Percentiles rank a stretch among this genome's conserved stretches.
Evolutionary conservation across 92 coral and sea anemone species (phyloP).

Genomic region (Chrysogorgia sp.): DNA sequence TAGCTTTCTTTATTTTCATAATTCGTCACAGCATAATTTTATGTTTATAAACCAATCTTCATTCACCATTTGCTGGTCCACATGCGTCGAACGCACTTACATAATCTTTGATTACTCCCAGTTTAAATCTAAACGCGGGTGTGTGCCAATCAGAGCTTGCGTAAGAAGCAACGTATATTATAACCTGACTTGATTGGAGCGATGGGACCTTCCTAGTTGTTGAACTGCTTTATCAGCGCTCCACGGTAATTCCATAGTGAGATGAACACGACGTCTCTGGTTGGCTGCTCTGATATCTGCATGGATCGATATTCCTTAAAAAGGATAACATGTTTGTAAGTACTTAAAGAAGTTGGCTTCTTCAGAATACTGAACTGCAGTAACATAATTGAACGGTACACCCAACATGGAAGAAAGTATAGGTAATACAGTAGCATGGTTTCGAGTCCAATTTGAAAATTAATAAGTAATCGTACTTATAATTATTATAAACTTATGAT

Average conservation of each 20-base stretch:
- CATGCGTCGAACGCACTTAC: too few species aligned
- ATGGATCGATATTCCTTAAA: conserved; percentile 88
- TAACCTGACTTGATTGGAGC: conserved; percentile 96
- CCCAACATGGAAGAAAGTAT: background rate
- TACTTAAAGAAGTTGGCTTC: background rate
- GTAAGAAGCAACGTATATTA: background rate
- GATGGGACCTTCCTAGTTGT: conserved; percentile 96
- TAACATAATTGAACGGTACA: too few species aligned
- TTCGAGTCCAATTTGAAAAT: too few species aligned
- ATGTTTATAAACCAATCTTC: too few species aligned
- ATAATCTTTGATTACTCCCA: too few species aligned
- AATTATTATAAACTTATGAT: too few species aligned
- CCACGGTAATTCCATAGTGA: conserved; percentile 98
- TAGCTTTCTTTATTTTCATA: background rate
- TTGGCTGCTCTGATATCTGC: conserved; percentile 92
- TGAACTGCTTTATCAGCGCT: conserved; percentile 99
- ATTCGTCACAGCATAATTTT: background rate
- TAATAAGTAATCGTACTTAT: too few species aligned
- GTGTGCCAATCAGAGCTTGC: background rate
- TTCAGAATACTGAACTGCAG: background rate
- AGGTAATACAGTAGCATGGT: too few species aligned
- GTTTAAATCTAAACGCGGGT: background rate
- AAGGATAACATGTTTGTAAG: background rate
- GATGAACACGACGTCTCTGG: conserved; percentile 93
- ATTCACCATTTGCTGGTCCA: too few species aligned